Percentiles rank a stretch among this genome's conserved stretches.
Conservation (phyloP, 2,797 vertebrate species). For the Gobio occitaniae region DNA sequence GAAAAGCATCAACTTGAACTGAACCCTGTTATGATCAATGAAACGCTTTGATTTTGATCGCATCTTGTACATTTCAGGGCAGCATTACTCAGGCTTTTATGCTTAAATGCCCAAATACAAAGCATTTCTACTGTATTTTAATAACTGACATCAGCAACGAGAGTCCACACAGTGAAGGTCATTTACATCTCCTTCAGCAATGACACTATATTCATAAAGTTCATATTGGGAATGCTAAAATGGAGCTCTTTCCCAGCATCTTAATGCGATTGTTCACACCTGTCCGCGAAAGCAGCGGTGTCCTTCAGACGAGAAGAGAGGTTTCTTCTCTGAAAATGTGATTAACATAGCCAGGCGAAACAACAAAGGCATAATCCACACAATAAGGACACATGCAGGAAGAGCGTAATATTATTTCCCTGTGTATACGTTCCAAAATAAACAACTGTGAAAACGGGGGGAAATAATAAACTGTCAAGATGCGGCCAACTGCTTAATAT, state of each 20-base stretch:
- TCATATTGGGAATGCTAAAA: slow-evolving; percentile 69
- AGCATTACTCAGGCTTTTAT: background rate
- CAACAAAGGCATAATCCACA: slow-evolving; percentile 67
- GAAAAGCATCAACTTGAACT: background rate
- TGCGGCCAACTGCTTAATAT: slow-evolving; percentile 2
- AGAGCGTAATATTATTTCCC: slow-evolving; percentile 53
- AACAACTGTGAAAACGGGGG: slow-evolving; percentile 31
- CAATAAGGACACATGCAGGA: slow-evolving; percentile 60
- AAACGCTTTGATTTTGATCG: background rate
- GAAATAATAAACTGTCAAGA: slow-evolving; percentile 37
- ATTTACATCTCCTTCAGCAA: slow-evolving; percentile 64
- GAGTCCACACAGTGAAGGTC: slow-evolving; percentile 40
- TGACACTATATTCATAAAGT: slow-evolving; percentile 61
- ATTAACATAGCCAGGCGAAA: slow-evolving; percentile 69
- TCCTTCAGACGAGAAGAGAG: slow-evolving; percentile 67
- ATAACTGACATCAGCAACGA: slow-evolving; percentile 15
- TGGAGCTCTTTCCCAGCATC: slow-evolving; percentile 66
- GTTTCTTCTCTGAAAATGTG: slow-evolving; percentile 70
- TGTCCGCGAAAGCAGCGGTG: slow-evolving; percentile 69
- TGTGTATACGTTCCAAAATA: slow-evolving; percentile 32
- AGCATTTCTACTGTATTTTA: background rate
- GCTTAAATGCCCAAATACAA: background rate
- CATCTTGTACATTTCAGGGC: too few relatives aligned
- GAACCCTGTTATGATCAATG: background rate
- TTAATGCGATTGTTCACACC: slow-evolving; percentile 77